Conservation (phyloP, 2,888 invertebrate species). For the Melipona bicolor region DNA sequence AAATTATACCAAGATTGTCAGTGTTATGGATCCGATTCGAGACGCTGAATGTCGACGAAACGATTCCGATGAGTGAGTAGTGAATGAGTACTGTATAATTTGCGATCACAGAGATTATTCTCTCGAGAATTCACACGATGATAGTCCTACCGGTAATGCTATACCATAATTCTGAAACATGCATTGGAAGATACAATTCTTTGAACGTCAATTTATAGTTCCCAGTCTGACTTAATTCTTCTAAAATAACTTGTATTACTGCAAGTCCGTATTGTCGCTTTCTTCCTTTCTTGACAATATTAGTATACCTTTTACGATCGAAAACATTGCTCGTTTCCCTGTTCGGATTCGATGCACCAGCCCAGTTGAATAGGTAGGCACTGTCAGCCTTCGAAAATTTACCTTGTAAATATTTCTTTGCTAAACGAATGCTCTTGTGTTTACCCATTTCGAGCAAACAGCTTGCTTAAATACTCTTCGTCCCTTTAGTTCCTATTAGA, state of each 20-base stretch:
- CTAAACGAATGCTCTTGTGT: slow-evolving; percentile 63
- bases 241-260: neutral
- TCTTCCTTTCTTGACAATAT: neutral
- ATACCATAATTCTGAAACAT: too few species aligned
- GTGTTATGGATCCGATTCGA: too few species aligned
- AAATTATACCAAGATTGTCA: neutral
- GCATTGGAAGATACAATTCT: too few species aligned
- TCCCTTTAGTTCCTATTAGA: slow-evolving; percentile 35
- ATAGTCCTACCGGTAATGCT: too few species aligned
- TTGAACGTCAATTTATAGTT: too few species aligned
- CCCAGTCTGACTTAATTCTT: neutral
- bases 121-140: too few species aligned
- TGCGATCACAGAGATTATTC: too few species aligned
- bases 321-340: slow-evolving; percentile 47
- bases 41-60: too few species aligned
- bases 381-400: slow-evolving; percentile 56
- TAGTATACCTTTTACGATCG: slow-evolving; percentile 20
- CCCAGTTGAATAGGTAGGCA: slow-evolving; percentile 59
- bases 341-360: slow-evolving; percentile 45
- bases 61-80: too few species aligned
- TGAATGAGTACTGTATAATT: too few species aligned
- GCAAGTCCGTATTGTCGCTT: neutral
- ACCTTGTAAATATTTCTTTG: slow-evolving; percentile 67
- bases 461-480: slow-evolving; percentile 45
- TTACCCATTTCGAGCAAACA: slow-evolving; percentile 66